Percentiles rank a stretch among this genome's conserved stretches.
These are phyloP conservation scores for Bombus impatiens DNA, from an alignment of 1,140 invertebrate genomes.

Conservation along the genomic window DNA sequence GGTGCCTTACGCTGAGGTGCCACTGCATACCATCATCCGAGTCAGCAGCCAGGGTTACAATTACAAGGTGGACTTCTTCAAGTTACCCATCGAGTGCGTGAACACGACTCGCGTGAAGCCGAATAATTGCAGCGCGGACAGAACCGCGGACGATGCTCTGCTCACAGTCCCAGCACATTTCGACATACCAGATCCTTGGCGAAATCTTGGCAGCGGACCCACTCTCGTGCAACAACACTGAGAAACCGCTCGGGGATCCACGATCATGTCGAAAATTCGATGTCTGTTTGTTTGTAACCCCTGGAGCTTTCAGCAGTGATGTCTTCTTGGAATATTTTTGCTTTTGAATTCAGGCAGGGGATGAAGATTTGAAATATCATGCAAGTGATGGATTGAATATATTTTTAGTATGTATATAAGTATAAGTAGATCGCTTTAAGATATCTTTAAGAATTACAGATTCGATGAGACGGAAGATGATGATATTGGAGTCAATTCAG, in stretches of 20 bases:
- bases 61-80: conserved; percentile 91
- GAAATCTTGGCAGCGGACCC: conserved; percentile 76
- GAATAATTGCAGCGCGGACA: conserved; percentile 85
- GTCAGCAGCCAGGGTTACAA: conserved; percentile 91
- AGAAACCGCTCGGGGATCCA: conserved; percentile 37
- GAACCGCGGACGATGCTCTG: conserved; percentile 86
- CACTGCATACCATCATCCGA: conserved; percentile 95
- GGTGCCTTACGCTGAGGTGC: conserved; percentile 95
- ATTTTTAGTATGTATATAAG: background rate
- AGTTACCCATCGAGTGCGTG: conserved; percentile 92
- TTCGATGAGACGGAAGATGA: background rate
- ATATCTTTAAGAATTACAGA: background rate
- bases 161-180: conserved; percentile 88
- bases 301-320: background rate
- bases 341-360: background rate
- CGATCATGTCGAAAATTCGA: conserved; percentile 36
- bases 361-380: background rate
- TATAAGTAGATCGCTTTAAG: conserved; percentile 8
- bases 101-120: conserved; percentile 90
- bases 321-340: background rate
- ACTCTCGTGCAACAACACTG: conserved; percentile 80
- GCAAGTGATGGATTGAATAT: background rate
- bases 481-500: background rate
- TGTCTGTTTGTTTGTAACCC: conserved; percentile 1
- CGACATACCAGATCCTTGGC: conserved; percentile 84